Evolutionary conservation across 2,888 invertebrate species (phyloP), one percentile per base, ranked within the genome.

Genomic region (Pterobdella sp.): DNA sequence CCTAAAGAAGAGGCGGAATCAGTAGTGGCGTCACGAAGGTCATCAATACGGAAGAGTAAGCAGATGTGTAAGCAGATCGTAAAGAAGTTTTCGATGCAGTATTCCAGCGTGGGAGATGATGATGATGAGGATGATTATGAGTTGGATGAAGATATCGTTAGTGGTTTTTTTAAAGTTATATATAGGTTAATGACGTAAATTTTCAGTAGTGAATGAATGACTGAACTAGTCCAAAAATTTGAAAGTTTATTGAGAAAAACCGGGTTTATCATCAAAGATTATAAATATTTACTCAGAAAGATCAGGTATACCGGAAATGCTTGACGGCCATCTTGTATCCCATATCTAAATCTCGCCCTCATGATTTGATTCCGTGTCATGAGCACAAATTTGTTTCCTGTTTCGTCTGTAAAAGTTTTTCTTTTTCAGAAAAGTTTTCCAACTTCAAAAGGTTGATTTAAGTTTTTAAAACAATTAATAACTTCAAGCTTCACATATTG

Each of bases 251-350:
- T n/a, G n/a, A n/a, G n/a, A n/a, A n/a, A n/a, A n/a, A n/a, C n/a
- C n/a, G n/a, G n/a, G n/a, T n/a, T n/a, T n/a, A n/a, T n/a, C n/a
- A n/a, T n/a, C n/a, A n/a, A n/a, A n/a, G n/a, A n/a, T n/a, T 18
- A 42, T 18, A 42, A 42, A 14, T 42, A 42, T 42, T 18, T 78
- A 83, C 76, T 77, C 87, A 98, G 97, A 98, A 97, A 91, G 94
- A 94, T 91, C 97, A 98, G 87, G 98, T 98, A 68, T 98, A 98
- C 88, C 96, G 96, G 88, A 98, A 98, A 87, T 94, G 97, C 0
- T 88, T 99, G 69, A 98, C 99, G 86, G 98, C 98, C 1, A 88
- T 98, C 80, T 96, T 98, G 83, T 98, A 98, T 84, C 98, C 98
- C 1, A 99, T 99, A 83, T 96, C 96, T 73, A 94, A 94, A 78